phyloP scores from a whole-genome alignment of 2,797 vertebrate species.

The Enteromius mattozi region DNA sequence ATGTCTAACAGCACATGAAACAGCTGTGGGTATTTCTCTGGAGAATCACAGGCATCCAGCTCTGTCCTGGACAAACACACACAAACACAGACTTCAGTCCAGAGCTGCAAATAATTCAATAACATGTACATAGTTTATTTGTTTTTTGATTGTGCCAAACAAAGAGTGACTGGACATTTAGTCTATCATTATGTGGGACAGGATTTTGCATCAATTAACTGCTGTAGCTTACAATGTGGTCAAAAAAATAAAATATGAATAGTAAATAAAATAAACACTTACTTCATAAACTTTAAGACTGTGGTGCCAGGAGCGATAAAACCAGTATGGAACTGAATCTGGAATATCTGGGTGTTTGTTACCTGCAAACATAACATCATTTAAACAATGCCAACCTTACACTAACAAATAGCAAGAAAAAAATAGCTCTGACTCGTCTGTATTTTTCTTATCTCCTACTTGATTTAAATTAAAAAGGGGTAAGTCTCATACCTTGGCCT shows the following conservation, averaged over 20 bases:
- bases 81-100: not conserved
- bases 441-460: not conserved
- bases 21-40: slow-evolving; percentile 97
- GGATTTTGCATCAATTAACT: not conserved
- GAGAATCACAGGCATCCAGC: slow-evolving; percentile 94
- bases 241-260: no score
- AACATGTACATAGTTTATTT: not conserved
- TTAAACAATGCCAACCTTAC: not conserved
- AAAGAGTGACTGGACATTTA: not conserved
- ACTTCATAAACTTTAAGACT: slow-evolving; percentile 95
- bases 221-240: not conserved
- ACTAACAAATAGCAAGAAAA: not conserved
- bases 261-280: slow-evolving; percentile 67
- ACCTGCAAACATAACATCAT: slow-evolving; percentile 77
- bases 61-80: slow-evolving; percentile 82
- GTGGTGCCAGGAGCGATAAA: slow-evolving; percentile 92
- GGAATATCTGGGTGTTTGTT: slow-evolving; percentile 98
- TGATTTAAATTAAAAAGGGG: not conserved
- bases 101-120: not conserved
- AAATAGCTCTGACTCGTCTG: not conserved
- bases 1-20: slow-evolving; percentile 94
- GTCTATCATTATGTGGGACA: not conserved
- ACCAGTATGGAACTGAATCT: slow-evolving; percentile 98
- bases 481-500: slow-evolving; percentile 88
- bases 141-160: not conserved